These are phyloP conservation scores for Neomicropteryx cornuta DNA, from an alignment of 1,140 invertebrate species.

Conservation along the genomic window DNA sequence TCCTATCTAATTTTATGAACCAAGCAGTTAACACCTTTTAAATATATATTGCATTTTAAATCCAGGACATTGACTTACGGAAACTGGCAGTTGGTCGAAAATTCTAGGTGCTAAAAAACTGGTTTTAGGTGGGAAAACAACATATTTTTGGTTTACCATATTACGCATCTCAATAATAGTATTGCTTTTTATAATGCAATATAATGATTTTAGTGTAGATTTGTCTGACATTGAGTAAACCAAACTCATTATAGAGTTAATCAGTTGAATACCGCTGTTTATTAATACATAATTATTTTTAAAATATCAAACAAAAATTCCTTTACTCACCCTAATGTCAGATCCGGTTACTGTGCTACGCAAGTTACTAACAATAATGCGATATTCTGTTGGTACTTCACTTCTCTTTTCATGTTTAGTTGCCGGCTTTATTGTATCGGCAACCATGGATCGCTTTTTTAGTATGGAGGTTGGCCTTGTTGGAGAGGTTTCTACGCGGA, in stretches of 20 bases:
- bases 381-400: constrained; percentile 45
- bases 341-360: constrained; percentile 74
- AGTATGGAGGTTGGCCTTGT: constrained; percentile 34
- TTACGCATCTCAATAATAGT: neutral
- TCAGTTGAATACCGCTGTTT: neutral
- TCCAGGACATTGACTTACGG: too few relatives aligned
- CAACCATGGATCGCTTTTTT: constrained; percentile 34
- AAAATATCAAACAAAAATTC: neutral
- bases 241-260: neutral
- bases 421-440: constrained; percentile 21
- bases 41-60: too few relatives aligned
- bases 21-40: too few relatives aligned
- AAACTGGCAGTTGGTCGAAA: too few relatives aligned
- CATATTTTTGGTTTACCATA: neutral
- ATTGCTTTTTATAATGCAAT: neutral
- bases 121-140: neutral
- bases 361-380: constrained; percentile 81
- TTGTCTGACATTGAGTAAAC: neutral
- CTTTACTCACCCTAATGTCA: constrained; percentile 64
- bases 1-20: too few relatives aligned
- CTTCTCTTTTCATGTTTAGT: constrained; percentile 26
- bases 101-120: too few relatives aligned
- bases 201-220: neutral
- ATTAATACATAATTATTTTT: neutral
- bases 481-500: constrained; percentile 31